Evolutionary conservation across 1,140 invertebrate genomes (phyloP).

Genomic region (Lucilia sericata): DNA sequence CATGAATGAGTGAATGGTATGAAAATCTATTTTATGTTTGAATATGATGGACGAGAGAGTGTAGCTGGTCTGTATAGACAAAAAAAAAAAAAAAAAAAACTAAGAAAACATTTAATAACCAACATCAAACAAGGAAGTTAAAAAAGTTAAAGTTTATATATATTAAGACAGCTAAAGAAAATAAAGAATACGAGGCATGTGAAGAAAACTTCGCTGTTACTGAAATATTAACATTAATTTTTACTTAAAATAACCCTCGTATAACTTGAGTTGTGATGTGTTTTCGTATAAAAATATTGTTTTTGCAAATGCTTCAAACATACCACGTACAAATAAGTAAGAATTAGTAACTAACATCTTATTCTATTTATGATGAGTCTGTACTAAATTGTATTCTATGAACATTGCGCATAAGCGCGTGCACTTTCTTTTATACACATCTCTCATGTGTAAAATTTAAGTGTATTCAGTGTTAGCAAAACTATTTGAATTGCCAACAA

Average conservation of each 20-base stretch:
- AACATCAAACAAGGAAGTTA: not conserved
- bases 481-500: slow-evolving; percentile 35
- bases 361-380: not conserved
- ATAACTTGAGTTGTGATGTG: not conserved
- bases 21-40: slow-evolving; percentile 2
- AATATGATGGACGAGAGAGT: slow-evolving; percentile 20
- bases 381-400: not conserved
- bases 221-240: too few relatives aligned
- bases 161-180: not conserved
- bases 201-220: too few relatives aligned
- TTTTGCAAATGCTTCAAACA: not conserved
- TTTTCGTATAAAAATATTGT: not conserved
- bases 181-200: not conserved
- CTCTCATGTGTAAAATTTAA: slow-evolving; percentile 23
- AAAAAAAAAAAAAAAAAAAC: too few relatives aligned
- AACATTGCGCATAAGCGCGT: not conserved
- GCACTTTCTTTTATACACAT: slow-evolving; percentile 8
- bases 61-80: not conserved
- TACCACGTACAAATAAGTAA: not conserved
- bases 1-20: slow-evolving; percentile 2
- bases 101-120: not conserved
- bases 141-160: not conserved
- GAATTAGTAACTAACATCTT: not conserved
- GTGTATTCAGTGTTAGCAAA: slow-evolving; percentile 27
- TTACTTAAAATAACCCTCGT: not conserved